Base-by-base conservation (phyloP, 1,140 invertebrate genomes). In the Zaprionus vittiger region DNA sequence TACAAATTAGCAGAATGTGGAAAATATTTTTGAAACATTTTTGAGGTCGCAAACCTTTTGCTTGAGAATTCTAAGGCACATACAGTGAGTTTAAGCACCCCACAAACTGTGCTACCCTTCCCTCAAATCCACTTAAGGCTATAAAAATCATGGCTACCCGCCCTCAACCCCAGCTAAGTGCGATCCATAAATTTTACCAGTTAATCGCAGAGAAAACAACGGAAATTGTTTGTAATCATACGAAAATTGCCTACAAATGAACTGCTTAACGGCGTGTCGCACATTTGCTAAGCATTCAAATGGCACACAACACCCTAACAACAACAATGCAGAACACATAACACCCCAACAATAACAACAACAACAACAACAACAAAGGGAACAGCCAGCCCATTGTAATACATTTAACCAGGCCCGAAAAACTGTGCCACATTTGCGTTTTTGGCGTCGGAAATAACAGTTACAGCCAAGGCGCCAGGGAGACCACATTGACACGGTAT, bases 161-260 rank as follows among this genome's bases (percentile, higher is more conserved):
- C 47, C 47, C 4, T 15, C 38, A 14, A 41, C 20, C 44, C 17
- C 34, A 55, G 55, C 44, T 69, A 57, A 81, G 63, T 63, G 70
- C 47, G 70, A 66, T 80, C 74, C 85, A 89, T 90, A 90, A 89
- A 89, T 90, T 77, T 90, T 56, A 26, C n/a, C 41, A 72, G 70
- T 81, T 89, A 90, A 89, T 89, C 84, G 81, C 71, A 81, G 77
- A 67, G 55, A 65, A 71, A 61, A 57, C 78, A 70, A 65, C 68
- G 66, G 62, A 76, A 89, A 90, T 84, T 69, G 73, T 75, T 79
- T 81, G 84, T 77, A 81, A 84, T 90, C 79, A 76, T 73, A 89
- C 84, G 81, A 90, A 89, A 89, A 84, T 79, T 81, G 84, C 84
- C 81, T 89, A 89, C 84, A 89, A 89, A 89, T 89, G 84, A 89